Evolutionary conservation across 1,140 invertebrate species (phyloP).

Genomic region (Melitaea cinxia): DNA sequence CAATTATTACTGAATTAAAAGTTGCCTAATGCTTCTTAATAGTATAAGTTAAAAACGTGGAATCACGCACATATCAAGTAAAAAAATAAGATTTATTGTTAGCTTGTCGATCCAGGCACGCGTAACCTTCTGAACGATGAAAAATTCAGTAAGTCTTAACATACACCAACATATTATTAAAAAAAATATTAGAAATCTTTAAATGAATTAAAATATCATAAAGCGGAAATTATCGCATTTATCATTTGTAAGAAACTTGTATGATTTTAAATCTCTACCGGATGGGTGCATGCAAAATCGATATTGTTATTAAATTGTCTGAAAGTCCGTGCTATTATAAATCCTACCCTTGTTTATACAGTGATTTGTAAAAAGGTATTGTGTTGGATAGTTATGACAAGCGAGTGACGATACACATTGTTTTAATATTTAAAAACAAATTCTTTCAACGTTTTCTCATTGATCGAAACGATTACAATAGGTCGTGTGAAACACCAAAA

Average conservation of each 20-base stretch:
- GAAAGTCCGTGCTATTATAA: neutral
- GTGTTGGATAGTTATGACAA: constrained; percentile 27
- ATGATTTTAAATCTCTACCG: constrained; percentile 3
- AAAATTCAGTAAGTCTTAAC: neutral
- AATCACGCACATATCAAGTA: constrained; percentile 22
- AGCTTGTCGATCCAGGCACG: neutral
- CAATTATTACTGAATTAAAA: constrained; percentile 8
- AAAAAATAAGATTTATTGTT: neutral
- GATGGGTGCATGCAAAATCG: constrained; percentile 9
- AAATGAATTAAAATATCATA: neutral
- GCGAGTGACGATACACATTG: neutral
- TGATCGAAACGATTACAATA: too few species aligned
- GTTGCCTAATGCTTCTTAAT: constrained; percentile 20
- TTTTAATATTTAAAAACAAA: neutral
- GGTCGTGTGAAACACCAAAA: too few species aligned
- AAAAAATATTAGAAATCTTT: neutral
- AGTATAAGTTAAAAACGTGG: constrained; percentile 7
- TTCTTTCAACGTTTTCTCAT: neutral
- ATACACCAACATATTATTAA: neutral
- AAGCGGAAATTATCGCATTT: neutral
- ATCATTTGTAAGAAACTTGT: constrained; percentile 9
- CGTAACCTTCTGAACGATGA: neutral
- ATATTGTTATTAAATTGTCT: constrained; percentile 4
- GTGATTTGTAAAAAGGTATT: constrained; percentile 20
- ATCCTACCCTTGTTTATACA: constrained; percentile 13